These are phyloP conservation scores for Eptesicus fuscus DNA, from an alignment of 2,113 vertebrate species.

Conservation along the genomic window DNA sequence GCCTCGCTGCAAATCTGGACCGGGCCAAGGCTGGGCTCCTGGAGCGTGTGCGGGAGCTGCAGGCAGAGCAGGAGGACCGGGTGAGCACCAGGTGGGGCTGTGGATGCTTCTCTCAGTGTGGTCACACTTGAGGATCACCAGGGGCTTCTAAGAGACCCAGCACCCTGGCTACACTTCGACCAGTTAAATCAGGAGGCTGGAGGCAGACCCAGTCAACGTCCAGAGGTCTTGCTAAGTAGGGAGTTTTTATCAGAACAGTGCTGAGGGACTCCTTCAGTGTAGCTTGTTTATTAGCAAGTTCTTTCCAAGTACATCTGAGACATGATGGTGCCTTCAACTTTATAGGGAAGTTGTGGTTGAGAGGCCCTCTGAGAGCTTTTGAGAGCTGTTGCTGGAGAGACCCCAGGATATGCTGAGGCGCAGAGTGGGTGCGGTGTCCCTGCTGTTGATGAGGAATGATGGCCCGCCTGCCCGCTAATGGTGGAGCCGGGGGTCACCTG, in stretches of 20 bases:
- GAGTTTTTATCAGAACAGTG: rapidly evolving
- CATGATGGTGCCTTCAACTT: rapidly evolving
- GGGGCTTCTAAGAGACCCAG: neutral
- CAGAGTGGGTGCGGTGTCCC: neutral
- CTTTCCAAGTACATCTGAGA: neutral
- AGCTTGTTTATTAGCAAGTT: rapidly evolving
- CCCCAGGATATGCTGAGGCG: neutral
- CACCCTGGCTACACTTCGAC: neutral
- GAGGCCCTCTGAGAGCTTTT: no score
- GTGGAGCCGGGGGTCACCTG: neutral
- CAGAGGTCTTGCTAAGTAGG: rapidly evolving
- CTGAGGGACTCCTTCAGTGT: rapidly evolving
- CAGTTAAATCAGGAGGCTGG: rapidly evolving
- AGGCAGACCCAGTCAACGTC: rapidly evolving
- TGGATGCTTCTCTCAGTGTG: neutral
- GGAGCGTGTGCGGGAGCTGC: slow-evolving; percentile 95
- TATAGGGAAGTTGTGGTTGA: rapidly evolving
- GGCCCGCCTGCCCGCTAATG: neutral
- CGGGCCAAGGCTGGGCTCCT: slow-evolving; percentile 93
- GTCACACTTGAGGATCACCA: neutral
- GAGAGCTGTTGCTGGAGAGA: neutral
- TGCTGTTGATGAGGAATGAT: neutral
- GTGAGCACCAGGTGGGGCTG: slow-evolving; percentile 73
- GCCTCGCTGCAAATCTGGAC: slow-evolving; percentile 90
- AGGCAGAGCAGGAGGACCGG: slow-evolving; percentile 96